Base-by-base conservation (phyloP, 2,113 vertebrate genomes). In the Hemiprocne comata region DNA sequence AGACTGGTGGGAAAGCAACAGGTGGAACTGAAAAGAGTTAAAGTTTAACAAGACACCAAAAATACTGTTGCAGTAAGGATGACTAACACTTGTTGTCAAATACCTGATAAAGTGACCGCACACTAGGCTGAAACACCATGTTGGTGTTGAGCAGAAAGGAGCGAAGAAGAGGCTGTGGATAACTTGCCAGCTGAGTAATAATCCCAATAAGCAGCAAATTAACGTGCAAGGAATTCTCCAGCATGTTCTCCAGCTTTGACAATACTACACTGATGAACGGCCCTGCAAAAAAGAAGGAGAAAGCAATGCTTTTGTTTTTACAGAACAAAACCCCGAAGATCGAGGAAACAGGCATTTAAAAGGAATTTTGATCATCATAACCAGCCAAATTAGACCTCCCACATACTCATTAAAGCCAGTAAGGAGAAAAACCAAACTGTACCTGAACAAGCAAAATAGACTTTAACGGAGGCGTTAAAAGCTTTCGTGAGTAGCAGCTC, bases 121-220 rank as follows among this genome's bases (percentile, higher is more conserved):
- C 99, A 0, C 98, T 99, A 1, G 99, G 99, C 98, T 99, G 99
- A 89, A 99, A 99, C 74, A 99, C 99, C 98, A 99, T 97, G 97
- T 99, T 99, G 96, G 99, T 99, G 97, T 99, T 99, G 96, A 99
- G 99, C 72, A 99, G 98, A 87, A 99, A 99, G n/a, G 99, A 99
- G 57, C 98, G 99, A 85, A 99, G 98, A 13, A 99, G 98, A 1
- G 99, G 99, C 96, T 99, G 99, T 13, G 99, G 99, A 79, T 99
- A 99, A 84, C 98, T 98, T 34, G 99, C 99, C 89, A 99, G 90
- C 97, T 99, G 99, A 18, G 99, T 99, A 93, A 99, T 96, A 97
- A 99, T 99, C 75, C 99, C 99, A 9, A 99, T 99, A 29, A 99
- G 97, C 94, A 99, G 94, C 97, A 99, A 87, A 96, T 99, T 99